Conservation (phyloP, 1,140 invertebrate genomes). For the Drosophila quadrilineata region DNA sequence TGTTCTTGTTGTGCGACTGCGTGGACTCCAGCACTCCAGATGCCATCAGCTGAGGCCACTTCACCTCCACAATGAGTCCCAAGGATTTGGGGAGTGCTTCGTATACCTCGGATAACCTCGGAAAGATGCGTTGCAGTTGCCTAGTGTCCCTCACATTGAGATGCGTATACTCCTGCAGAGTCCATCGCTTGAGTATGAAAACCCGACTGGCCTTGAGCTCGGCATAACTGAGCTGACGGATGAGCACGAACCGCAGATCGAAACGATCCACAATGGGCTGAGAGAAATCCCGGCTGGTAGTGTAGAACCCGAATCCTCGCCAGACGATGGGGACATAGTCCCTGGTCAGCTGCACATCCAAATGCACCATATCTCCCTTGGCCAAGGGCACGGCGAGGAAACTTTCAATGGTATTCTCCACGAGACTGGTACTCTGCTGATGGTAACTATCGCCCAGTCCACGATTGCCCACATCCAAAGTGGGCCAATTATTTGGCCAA, state of each 20-base stretch:
- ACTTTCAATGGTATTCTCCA: conserved; percentile 96
- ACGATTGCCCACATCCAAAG: conserved; percentile 94
- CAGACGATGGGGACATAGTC: conserved; percentile 96
- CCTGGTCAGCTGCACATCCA: conserved; percentile 97
- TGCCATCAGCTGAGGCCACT: conserved; percentile 93
- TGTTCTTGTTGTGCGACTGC: conserved; percentile 93
- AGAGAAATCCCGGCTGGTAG: conserved; percentile 83
- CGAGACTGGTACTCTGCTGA: conserved; percentile 82
- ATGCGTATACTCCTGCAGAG: conserved; percentile 54
- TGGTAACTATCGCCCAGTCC: conserved; percentile 88
- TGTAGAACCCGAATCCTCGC: conserved; percentile 96
- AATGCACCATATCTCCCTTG: conserved; percentile 96
- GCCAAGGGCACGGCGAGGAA: conserved; percentile 90
- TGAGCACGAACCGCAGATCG: conserved; percentile 92
- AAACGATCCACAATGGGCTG: conserved; percentile 88
- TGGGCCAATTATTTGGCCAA: conserved; percentile 91
- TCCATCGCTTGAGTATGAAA: conserved; percentile 51
- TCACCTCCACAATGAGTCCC: conserved; percentile 97
- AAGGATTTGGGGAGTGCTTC: conserved; percentile 89
- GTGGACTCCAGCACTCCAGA: conserved; percentile 92
- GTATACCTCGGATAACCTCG: conserved; percentile 89
- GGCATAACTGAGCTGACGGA: conserved; percentile 93
- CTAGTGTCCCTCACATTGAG: conserved; percentile 43
- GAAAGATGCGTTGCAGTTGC: conserved; percentile 94
- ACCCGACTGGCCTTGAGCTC: conserved; percentile 90